Evolutionary conservation across 2,113 vertebrate genomes (phyloP), one percentile per base, ranked within the genome.

Genomic region (Neogobius melanostomus): DNA sequence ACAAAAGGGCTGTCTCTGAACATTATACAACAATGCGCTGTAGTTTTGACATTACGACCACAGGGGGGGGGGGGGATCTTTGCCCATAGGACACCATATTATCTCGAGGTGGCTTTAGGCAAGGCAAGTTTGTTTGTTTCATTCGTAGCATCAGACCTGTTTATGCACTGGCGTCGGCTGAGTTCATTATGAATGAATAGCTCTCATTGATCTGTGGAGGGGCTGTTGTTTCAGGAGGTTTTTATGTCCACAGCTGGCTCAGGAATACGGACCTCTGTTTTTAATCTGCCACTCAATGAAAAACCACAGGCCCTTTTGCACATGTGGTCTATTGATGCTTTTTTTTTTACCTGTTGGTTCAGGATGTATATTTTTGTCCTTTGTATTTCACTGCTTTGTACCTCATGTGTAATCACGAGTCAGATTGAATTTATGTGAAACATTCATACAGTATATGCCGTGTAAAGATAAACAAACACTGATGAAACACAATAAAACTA

Each of bases 321-420:
- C 53, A 11, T 11, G 17, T 21, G 28, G 51, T 56, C 53, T 56
- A 28, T 28, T 56, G 9, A 56, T 56, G 10, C 53, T 54, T 54
- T 36, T 36, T 36, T 36, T 36, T 36, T 36, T 54, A 54, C 21
- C 16, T 9, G 9, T 54, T 21, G 16, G 3, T 21, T 28, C 53
- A 54, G 17, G 21, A 54, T 54, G 53, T 56, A 54, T 21, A 56
- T 56, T 56, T 56, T 56, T 56, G 53, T 56, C 17, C 17, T 11
- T 56, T 56, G 53, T 28, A 56, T 56, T 28, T 11, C 53, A 56
- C 10, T 56, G 53, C 10, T 56, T 56, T 56, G 53, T 56, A 56
- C 17, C 53, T 56, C 53, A 28, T 56, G 53, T 56, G 53, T 56
- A 56, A 56, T 10, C 53, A 28, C 52, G 10, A 53, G 21, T 21